phyloP scores from a whole-genome alignment of 1,140 invertebrate genomes.

The Drosophila mayri region DNA sequence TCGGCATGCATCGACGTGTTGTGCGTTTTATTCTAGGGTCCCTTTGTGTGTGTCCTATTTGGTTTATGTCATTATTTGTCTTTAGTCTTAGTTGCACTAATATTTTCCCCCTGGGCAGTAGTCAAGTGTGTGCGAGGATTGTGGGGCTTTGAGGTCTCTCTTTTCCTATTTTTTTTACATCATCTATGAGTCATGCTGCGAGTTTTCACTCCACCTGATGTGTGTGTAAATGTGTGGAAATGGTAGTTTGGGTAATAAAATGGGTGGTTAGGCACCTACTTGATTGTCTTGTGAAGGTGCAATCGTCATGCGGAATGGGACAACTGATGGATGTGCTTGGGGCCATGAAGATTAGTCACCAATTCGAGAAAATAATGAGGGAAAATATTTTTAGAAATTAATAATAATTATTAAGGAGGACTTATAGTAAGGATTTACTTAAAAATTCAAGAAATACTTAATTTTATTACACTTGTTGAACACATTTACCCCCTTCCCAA shows the following conservation, averaged over 20 bases:
- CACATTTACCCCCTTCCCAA: background rate
- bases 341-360: constrained; percentile 18
- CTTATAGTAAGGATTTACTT: background rate
- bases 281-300: constrained; percentile 33
- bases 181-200: constrained; percentile 65
- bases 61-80: constrained; percentile 77
- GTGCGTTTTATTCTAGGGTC: constrained; percentile 3
- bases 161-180: constrained; percentile 19
- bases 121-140: constrained; percentile 51
- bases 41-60: constrained; percentile 49
- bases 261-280: constrained; percentile 47
- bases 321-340: constrained; percentile 28
- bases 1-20: constrained; percentile 59
- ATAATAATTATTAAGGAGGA: background rate
- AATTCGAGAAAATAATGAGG: background rate
- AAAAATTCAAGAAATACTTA: background rate
- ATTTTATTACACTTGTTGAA: background rate
- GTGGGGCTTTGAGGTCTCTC: constrained; percentile 9
- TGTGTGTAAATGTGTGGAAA: constrained; percentile 65
- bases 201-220: constrained; percentile 28
- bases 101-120: constrained; percentile 73
- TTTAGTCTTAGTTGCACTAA: constrained; percentile 77
- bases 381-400: constrained; percentile 2
- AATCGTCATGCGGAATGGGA: constrained; percentile 16
- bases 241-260: constrained; percentile 57